phyloP scores from a whole-genome alignment of 2,797 vertebrate species.

The Oryzias dopingdopingensis region DNA sequence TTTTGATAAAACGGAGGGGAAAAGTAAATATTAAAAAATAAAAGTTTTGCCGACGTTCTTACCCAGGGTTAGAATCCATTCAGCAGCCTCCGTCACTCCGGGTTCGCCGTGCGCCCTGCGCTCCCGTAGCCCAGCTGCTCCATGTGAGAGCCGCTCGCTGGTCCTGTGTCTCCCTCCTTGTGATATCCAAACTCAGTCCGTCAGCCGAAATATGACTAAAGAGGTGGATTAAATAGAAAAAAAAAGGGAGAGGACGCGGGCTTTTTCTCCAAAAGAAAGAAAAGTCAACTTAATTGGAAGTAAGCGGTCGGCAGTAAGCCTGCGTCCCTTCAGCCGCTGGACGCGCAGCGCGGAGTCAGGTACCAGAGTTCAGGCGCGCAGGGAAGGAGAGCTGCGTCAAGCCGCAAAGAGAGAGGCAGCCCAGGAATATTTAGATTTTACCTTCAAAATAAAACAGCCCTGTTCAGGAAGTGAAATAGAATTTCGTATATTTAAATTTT shows the following conservation, averaged over 20 bases:
- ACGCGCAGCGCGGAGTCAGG: slow-evolving; percentile 66
- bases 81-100: slow-evolving; percentile 63
- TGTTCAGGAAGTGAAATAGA: slow-evolving; percentile 34
- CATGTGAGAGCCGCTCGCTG: slow-evolving; percentile 66
- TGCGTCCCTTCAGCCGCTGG: slow-evolving; percentile 50
- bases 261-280: slow-evolving; percentile 30
- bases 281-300: slow-evolving; percentile 57
- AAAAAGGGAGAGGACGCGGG: slow-evolving; percentile 12
- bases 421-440: slow-evolving; percentile 6
- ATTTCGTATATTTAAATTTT: background rate
- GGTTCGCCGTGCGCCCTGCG: slow-evolving; percentile 67
- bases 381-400: slow-evolving; percentile 61
- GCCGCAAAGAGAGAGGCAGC: slow-evolving; percentile 7
- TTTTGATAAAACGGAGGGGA: background rate
- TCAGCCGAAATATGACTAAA: slow-evolving; percentile 14
- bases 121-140: slow-evolving; percentile 67
- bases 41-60: slow-evolving; percentile 60
- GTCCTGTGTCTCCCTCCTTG: slow-evolving; percentile 40
- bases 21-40: slow-evolving; percentile 36
- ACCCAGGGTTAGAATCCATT: slow-evolving; percentile 71
- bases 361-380: slow-evolving; percentile 71
- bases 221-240: background rate
- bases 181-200: slow-evolving; percentile 62
- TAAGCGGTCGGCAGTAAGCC: slow-evolving; percentile 31
- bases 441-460: slow-evolving; percentile 56